These are phyloP conservation scores for Gonatopus flavifemur DNA, from an alignment of 1,140 invertebrate genomes.

Conservation along the genomic window DNA sequence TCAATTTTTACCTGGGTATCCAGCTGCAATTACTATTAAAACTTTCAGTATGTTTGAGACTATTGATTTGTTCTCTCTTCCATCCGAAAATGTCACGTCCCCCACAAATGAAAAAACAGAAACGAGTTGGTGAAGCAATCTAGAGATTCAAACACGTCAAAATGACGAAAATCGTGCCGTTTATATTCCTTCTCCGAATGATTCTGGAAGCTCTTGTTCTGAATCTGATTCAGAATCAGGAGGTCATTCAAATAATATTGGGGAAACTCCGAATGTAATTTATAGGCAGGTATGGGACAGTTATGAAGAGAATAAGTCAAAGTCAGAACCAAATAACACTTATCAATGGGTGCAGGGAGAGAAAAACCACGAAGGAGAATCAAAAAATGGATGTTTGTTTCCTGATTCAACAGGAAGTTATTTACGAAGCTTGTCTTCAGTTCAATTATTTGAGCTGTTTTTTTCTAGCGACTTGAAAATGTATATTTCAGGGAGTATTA, in stretches of 20 bases:
- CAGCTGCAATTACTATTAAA: too few relatives aligned
- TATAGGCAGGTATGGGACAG: too few relatives aligned
- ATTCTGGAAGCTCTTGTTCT: slow-evolving; percentile 1
- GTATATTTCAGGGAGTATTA: slow-evolving; percentile 1
- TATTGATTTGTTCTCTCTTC: not conserved
- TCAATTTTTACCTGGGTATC: too few relatives aligned
- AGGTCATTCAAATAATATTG: not conserved
- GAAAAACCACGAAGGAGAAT: slow-evolving; percentile 2
- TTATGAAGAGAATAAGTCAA: slow-evolving; percentile 3
- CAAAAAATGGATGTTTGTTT: slow-evolving; percentile 1
- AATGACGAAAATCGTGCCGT: not conserved
- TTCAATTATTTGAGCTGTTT: slow-evolving; percentile 22
- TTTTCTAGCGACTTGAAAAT: not conserved
- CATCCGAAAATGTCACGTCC: not conserved
- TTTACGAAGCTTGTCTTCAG: not conserved
- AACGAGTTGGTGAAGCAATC: not conserved
- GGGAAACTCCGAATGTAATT: not conserved
- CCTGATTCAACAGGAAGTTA: slow-evolving; percentile 7
- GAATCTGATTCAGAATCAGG: slow-evolving; percentile 6
- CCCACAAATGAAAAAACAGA: not conserved
- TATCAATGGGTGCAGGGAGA: slow-evolving; percentile 17
- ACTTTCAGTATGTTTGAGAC: not conserved
- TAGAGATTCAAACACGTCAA: not conserved
- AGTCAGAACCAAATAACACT: slow-evolving; percentile 17
- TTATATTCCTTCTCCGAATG: not conserved